Percentiles rank a stretch among this genome's conserved stretches.
Evolutionary conservation across 2,888 invertebrate species (phyloP).

Genomic region (Drosophila bunnanda): DNA sequence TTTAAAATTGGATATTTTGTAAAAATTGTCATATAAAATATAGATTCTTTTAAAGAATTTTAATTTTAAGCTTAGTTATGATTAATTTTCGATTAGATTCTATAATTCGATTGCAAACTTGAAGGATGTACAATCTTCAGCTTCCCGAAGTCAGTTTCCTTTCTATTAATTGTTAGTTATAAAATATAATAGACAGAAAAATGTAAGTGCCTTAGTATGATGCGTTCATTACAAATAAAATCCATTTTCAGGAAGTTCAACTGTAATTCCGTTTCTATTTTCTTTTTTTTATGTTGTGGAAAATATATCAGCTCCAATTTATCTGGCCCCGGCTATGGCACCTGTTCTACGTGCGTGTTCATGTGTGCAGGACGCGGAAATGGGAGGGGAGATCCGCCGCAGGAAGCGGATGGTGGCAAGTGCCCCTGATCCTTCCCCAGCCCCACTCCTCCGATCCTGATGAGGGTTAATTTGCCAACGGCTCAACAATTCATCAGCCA

Average conservation of each 20-base stretch:
- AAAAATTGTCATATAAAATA: no score
- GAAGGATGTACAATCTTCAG: no score
- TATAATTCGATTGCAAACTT: no score
- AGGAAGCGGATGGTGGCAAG: slow-evolving; percentile 6
- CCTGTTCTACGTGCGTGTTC: slow-evolving; percentile 42
- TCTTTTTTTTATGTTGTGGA: not conserved
- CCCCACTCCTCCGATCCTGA: slow-evolving; percentile 48
- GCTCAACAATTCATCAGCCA: slow-evolving; percentile 53
- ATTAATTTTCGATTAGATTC: no score
- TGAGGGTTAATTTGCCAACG: slow-evolving; percentile 67
- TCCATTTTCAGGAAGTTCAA: slow-evolving; percentile 2
- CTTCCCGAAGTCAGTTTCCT: no score
- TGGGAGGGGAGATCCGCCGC: not conserved
- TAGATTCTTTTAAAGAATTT: no score
- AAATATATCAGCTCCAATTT: slow-evolving; percentile 34
- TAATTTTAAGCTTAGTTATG: no score
- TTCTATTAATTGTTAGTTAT: no score
- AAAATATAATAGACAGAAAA: not conserved
- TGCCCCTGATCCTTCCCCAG: slow-evolving; percentile 10
- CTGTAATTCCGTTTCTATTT: not conserved
- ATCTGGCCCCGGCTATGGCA: slow-evolving; percentile 24
- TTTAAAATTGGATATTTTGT: no score
- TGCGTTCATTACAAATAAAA: not conserved
- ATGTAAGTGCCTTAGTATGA: no score
- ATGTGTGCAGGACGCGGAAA: slow-evolving; percentile 28